phyloP scores from a whole-genome alignment of 2,113 vertebrate genomes.

The Gymnobelideus leadbeateri region DNA sequence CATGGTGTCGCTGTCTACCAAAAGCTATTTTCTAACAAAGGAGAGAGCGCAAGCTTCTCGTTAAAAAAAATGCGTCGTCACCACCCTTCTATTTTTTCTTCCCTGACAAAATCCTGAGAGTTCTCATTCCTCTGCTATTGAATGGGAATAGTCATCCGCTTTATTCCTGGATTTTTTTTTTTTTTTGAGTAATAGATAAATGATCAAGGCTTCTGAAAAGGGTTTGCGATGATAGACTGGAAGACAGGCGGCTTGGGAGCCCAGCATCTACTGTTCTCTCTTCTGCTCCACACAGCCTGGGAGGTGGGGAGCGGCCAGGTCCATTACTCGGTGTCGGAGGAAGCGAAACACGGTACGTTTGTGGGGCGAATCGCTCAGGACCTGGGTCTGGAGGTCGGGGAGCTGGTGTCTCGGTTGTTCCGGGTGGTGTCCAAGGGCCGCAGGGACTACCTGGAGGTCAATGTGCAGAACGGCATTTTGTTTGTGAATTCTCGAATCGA shows the following conservation, averaged over 20 bases:
- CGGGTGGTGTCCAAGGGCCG: conserved; percentile 71
- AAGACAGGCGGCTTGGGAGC: conserved; percentile 20
- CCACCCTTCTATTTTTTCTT: not conserved
- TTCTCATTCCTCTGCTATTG: not conserved
- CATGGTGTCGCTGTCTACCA: not conserved
- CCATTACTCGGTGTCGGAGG: conserved; percentile 85
- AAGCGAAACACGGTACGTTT: conserved; percentile 82
- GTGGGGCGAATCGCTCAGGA: conserved; percentile 83
- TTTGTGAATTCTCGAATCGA: conserved; percentile 65
- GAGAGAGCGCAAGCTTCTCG: not conserved
- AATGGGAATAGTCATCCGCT: not conserved
- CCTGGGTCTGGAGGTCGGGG: conserved; percentile 81
- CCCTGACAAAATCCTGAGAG: not conserved
- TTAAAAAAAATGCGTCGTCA: not conserved
- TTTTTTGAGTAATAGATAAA: not conserved
- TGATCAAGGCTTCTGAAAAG: not conserved
- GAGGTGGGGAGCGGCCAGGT: conserved; percentile 66
- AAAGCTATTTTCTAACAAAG: not conserved
- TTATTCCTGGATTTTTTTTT: not conserved
- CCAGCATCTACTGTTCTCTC: conserved; percentile 18
- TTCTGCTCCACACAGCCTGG: conserved; percentile 62
- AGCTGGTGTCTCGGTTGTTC: conserved; percentile 79
- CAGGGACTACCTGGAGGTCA: conserved; percentile 71
- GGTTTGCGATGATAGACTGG: conserved; percentile 66
- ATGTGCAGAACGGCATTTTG: conserved; percentile 66